phyloP scores from a whole-genome alignment of 2,113 vertebrate species.

The Nettapus auritus region DNA sequence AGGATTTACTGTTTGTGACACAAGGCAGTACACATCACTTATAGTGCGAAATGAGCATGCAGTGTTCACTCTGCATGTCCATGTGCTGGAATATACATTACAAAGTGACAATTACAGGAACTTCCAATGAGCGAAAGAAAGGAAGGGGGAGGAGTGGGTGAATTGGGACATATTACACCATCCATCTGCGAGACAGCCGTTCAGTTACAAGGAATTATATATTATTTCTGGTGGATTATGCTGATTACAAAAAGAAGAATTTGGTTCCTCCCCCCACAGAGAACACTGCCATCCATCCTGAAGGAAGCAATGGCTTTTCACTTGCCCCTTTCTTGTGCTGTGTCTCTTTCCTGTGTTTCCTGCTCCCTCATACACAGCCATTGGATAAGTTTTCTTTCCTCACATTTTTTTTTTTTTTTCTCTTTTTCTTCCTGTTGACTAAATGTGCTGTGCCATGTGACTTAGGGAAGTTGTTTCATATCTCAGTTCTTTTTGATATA shows the following conservation, averaged over 20 bases:
- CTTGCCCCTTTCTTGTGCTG: background rate
- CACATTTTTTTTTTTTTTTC: background rate
- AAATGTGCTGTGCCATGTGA: background rate
- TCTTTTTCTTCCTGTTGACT: background rate
- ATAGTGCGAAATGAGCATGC: conserved; percentile 58
- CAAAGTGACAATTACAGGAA: conserved; percentile 74
- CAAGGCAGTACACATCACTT: conserved; percentile 77
- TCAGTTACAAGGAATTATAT: conserved; percentile 79
- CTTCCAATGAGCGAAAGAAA: conserved; percentile 63
- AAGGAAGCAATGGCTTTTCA: conserved; percentile 76
- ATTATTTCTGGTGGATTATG: conserved; percentile 85
- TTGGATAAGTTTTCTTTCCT: background rate
- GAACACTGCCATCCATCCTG: conserved; percentile 45
- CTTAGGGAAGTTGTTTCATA: background rate
- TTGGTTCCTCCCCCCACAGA: conserved; percentile 51
- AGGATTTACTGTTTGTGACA: conserved; percentile 84
- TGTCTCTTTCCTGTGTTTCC: background rate
- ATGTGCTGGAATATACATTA: conserved; percentile 75
- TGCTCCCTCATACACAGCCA: background rate
- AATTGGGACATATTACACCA: conserved; percentile 74
- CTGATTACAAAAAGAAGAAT: conserved; percentile 79
- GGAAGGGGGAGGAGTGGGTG: conserved; percentile 12
- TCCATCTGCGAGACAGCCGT: conserved; percentile 84
- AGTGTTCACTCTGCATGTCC: conserved; percentile 58
- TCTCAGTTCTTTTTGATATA: background rate